Evolutionary conservation across 2,888 invertebrate species (phyloP).

Genomic region (Brachyptera risi): DNA sequence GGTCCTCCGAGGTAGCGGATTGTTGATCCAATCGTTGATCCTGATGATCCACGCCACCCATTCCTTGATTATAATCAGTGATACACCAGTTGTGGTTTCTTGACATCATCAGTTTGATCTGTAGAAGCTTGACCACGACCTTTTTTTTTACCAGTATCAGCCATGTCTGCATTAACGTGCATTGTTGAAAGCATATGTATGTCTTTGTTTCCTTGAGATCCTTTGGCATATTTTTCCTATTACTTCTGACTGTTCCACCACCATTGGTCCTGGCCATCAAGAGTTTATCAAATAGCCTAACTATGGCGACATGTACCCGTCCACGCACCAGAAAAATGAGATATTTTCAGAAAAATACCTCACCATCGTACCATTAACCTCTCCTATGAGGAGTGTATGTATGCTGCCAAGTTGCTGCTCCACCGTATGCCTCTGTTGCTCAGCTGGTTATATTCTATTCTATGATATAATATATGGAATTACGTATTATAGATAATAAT

Average conservation of each 20-base stretch:
- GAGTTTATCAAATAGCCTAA: background rate
- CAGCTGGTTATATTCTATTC: no score
- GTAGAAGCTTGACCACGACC: background rate
- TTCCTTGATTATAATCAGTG: background rate
- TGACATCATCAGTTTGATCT: background rate
- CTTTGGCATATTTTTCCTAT: background rate
- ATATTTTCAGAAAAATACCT: no score
- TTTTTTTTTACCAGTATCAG: background rate
- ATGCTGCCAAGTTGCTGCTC: no score
- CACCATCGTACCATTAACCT: no score
- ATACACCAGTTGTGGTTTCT: background rate
- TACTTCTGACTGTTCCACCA: background rate
- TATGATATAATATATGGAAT: no score
- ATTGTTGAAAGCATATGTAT: background rate
- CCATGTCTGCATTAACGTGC: background rate
- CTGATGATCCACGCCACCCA: conserved; percentile 33
- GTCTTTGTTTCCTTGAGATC: background rate
- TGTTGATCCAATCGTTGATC: conserved; percentile 35
- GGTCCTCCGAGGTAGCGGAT: conserved; percentile 29
- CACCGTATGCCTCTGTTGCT: no score
- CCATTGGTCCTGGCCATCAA: background rate
- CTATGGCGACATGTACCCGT: background rate
- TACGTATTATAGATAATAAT: no score
- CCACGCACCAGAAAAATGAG: no score
- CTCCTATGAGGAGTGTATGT: no score